A percentile compares a stretch with the other conserved stretches of the same genome.
These are phyloP conservation scores for Dilophus febrilis DNA, from an alignment of 2,888 invertebrate species.

Conservation along the genomic window DNA sequence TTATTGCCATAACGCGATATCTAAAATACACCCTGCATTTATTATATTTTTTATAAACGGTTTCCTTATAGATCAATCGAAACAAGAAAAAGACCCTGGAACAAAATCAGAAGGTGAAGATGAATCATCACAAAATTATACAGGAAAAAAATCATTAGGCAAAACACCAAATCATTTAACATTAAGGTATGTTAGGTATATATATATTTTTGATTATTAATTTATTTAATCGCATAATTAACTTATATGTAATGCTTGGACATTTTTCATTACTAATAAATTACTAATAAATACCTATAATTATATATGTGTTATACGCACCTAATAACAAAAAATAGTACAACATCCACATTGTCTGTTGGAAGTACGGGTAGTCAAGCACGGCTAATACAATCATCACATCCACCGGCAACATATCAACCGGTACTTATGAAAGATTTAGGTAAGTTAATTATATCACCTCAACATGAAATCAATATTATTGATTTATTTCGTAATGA, in stretches of 20 bases:
- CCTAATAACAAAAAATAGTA: slow-evolving; percentile 35
- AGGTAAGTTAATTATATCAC: slow-evolving; percentile 47
- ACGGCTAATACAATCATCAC: slow-evolving; percentile 81
- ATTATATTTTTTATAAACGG: not conserved
- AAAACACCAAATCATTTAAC: slow-evolving; percentile 87
- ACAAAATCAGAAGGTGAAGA: slow-evolving; percentile 78
- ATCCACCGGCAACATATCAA: slow-evolving; percentile 83
- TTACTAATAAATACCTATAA: not conserved
- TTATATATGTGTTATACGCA: slow-evolving; percentile 3
- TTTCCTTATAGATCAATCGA: slow-evolving; percentile 16
- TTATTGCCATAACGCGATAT: no score
- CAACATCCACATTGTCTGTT: slow-evolving; percentile 83
- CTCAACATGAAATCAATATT: slow-evolving; percentile 27
- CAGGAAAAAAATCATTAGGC: slow-evolving; percentile 53
- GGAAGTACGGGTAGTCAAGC: slow-evolving; percentile 89
- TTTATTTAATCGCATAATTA: not conserved
- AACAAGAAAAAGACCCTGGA: slow-evolving; percentile 48
- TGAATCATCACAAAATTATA: slow-evolving; percentile 53
- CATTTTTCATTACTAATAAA: slow-evolving; percentile 2
- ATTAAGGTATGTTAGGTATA: slow-evolving; percentile 39
- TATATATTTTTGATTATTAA: not conserved
- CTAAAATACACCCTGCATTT: not conserved
- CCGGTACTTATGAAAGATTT: slow-evolving; percentile 75
- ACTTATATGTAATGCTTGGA: no score
- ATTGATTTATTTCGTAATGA: slow-evolving; percentile 26